Conservation (phyloP, 2,797 vertebrate species). For the Darevskia nairensis region DNA sequence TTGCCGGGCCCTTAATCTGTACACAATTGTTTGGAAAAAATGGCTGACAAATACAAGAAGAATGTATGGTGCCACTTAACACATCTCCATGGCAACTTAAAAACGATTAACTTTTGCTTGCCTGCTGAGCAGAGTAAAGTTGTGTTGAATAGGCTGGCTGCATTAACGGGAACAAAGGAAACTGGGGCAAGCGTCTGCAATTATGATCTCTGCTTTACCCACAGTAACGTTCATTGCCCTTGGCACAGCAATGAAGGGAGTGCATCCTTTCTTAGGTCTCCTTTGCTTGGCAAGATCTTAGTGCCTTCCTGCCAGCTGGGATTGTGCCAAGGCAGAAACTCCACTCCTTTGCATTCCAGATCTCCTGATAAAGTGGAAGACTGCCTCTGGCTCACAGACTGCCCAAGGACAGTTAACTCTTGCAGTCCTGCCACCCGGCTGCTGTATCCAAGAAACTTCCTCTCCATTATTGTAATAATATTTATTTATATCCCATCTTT, state of each 20-base stretch:
- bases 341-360: conserved; percentile 61
- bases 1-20: conserved; percentile 8
- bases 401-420: conserved; percentile 44
- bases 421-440: conserved; percentile 27
- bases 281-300: conserved; percentile 34
- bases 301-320: conserved; percentile 70
- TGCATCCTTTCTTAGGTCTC: conserved; percentile 54
- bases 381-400: conserved; percentile 38
- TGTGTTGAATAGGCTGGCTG: conserved; percentile 35
- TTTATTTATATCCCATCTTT: too few species aligned
- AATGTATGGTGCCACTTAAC: conserved; percentile 8
- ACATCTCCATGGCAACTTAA: conserved; percentile 9
- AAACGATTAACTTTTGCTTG: conserved; percentile 2
- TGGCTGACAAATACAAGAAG: too few species aligned
- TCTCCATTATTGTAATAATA: neutral
- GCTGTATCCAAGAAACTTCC: rapidly evolving
- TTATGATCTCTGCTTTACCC: conserved; percentile 51
- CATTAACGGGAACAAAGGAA: conserved; percentile 27
- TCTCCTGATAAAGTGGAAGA: conserved; percentile 56
- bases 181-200: conserved; percentile 2
- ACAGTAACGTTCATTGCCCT: conserved; percentile 14
- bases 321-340: conserved; percentile 68
- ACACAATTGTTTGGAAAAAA: neutral
- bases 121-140: neutral
- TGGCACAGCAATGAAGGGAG: conserved; percentile 32